Conservation (phyloP, 2,113 vertebrate genomes). For the Eonycteris spelaea region DNA sequence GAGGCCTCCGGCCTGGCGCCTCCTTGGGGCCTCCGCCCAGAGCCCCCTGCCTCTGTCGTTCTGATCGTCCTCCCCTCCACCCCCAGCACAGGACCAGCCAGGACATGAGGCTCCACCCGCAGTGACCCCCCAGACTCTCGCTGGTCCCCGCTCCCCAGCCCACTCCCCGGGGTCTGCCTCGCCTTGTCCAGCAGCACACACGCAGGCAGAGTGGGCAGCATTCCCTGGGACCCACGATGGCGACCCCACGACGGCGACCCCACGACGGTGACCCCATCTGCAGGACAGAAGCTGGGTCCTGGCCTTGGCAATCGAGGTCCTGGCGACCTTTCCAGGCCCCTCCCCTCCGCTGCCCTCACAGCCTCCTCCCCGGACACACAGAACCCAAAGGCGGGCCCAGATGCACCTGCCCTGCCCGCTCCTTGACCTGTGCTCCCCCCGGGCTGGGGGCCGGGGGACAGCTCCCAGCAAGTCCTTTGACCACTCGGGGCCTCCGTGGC, state of each 20-base stretch:
- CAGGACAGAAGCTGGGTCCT: rapidly evolving
- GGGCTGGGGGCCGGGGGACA: neutral
- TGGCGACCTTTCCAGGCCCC: neutral
- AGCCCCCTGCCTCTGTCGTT: neutral
- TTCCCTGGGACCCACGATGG: rapidly evolving
- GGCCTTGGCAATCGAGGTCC: neutral
- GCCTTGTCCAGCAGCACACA: neutral
- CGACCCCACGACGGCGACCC: neutral
- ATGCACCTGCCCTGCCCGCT: neutral
- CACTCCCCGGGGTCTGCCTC: neutral
- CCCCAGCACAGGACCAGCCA: neutral
- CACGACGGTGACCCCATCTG: too few relatives aligned
- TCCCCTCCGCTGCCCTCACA: rapidly evolving
- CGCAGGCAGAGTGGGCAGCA: rapidly evolving
- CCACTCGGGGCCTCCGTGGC: rapidly evolving
- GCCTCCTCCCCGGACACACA: neutral
- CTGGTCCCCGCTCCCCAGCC: rapidly evolving
- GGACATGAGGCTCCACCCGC: neutral
- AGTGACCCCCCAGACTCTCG: rapidly evolving
- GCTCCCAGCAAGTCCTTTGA: neutral
- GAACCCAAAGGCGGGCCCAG: rapidly evolving
- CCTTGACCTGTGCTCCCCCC: rapidly evolving
- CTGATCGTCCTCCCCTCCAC: neutral
- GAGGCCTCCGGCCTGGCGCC: neutral
- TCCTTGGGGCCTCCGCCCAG: rapidly evolving